Conservation (phyloP, 1,140 invertebrate genomes). For the Psix sp. region DNA sequence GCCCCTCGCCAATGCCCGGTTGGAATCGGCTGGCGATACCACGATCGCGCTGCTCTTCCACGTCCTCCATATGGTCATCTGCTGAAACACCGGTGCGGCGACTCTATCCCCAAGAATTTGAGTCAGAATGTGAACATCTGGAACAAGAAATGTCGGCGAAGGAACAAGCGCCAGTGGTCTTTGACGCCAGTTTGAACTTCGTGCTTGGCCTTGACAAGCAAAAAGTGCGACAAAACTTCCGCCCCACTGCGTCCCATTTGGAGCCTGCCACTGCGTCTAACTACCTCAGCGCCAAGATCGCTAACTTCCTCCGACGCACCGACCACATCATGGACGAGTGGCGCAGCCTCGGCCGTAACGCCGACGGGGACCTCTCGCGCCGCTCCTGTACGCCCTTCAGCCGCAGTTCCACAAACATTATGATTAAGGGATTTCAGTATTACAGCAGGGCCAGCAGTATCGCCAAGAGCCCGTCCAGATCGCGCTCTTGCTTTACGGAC, state of each 20-base stretch:
- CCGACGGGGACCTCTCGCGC: slow-evolving; percentile 69
- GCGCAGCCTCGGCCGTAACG: slow-evolving; percentile 81
- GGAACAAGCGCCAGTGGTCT: slow-evolving; percentile 86
- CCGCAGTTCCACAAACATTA: slow-evolving; percentile 86
- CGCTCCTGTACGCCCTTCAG: slow-evolving; percentile 77
- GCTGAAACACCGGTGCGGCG: slow-evolving; percentile 23
- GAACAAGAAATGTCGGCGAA: slow-evolving; percentile 78
- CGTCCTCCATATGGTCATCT: slow-evolving; percentile 22
- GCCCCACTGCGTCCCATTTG: slow-evolving; percentile 83
- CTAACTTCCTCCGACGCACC: slow-evolving; percentile 87
- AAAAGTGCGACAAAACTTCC: slow-evolving; percentile 82
- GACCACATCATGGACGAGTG: slow-evolving; percentile 92
- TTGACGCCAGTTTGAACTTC: slow-evolving; percentile 88
- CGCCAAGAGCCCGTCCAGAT: slow-evolving; percentile 72
- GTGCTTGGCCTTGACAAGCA: slow-evolving; percentile 84
- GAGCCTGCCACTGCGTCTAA: slow-evolving; percentile 86
- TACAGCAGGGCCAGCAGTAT: slow-evolving; percentile 79
- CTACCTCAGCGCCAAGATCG: slow-evolving; percentile 84
- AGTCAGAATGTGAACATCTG: slow-evolving; percentile 68
- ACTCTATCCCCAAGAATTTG: slow-evolving; percentile 44
- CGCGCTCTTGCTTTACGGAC: slow-evolving; percentile 68
- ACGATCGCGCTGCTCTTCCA: slow-evolving; percentile 32
- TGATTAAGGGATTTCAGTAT: slow-evolving; percentile 87
- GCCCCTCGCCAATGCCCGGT: slow-evolving; percentile 54
- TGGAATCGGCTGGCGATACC: slow-evolving; percentile 17